A percentile compares a stretch with the other conserved stretches of the same genome.
Conservation (phyloP, 2,113 vertebrate species). For the Heterochromis multidens region DNA sequence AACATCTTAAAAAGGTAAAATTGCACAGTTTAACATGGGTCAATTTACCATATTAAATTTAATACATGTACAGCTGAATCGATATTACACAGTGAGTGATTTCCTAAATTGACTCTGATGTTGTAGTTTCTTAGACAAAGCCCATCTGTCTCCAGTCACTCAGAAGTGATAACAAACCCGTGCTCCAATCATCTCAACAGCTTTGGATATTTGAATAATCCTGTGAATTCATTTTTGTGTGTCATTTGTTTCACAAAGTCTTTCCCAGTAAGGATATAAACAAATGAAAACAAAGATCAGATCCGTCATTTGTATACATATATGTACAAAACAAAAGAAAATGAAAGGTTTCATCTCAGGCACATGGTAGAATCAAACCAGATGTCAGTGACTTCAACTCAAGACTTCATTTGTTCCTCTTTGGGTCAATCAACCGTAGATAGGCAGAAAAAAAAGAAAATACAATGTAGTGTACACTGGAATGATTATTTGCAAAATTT, state of each 20-base stretch:
- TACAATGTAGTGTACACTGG: not conserved
- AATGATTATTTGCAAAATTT: conserved; percentile 47
- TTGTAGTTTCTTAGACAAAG: not conserved
- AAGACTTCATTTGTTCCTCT: conserved; percentile 21
- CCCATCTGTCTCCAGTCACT: not conserved
- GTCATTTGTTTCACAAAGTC: conserved; percentile 9
- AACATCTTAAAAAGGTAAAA: not conserved
- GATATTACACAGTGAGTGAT: not conserved
- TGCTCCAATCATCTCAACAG: not conserved
- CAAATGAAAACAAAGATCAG: conserved; percentile 6
- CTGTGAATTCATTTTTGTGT: not conserved
- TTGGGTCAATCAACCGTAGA: conserved; percentile 37
- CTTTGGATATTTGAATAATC: not conserved
- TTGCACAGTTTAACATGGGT: not conserved
- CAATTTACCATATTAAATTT: not conserved
- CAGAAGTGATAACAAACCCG: not conserved
- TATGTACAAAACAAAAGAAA: conserved; percentile 37
- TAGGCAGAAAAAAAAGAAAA: conserved; percentile 1
- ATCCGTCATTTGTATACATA: conserved; percentile 16
- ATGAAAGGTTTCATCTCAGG: conserved; percentile 49
- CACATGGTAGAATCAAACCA: conserved; percentile 72
- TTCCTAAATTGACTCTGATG: not conserved
- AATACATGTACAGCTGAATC: not conserved
- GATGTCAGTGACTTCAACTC: conserved; percentile 36
- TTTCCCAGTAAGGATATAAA: not conserved